phyloP scores from a whole-genome alignment of 2,888 invertebrate genomes.

The Chymomyza caudatula region DNA sequence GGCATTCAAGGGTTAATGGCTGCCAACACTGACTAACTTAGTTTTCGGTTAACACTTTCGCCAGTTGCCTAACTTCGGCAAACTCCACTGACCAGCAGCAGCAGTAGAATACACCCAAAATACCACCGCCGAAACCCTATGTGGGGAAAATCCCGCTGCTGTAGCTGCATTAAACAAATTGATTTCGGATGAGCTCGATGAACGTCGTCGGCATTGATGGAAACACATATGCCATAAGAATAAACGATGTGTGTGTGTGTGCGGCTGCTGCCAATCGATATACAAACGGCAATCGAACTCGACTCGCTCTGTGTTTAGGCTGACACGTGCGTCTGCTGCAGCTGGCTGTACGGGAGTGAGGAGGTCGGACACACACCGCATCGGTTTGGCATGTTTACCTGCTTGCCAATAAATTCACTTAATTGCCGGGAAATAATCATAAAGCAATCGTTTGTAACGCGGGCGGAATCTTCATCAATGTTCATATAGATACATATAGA shows the following conservation, averaged over 20 bases:
- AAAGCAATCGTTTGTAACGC: slow-evolving; percentile 74
- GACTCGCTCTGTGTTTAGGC: not conserved
- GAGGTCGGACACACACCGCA: slow-evolving; percentile 12
- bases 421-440: slow-evolving; percentile 77
- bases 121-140: not conserved
- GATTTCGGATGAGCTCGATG: slow-evolving; percentile 64
- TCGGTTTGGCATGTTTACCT: slow-evolving; percentile 56
- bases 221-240: slow-evolving; percentile 36
- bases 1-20: slow-evolving; percentile 34
- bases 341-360: not conserved
- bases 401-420: slow-evolving; percentile 74
- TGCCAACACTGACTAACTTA: slow-evolving; percentile 35
- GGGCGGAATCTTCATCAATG: slow-evolving; percentile 12
- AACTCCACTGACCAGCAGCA: slow-evolving; percentile 8
- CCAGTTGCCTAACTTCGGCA: not conserved
- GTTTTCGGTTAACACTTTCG: slow-evolving; percentile 59
- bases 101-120: not conserved
- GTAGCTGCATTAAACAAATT: slow-evolving; percentile 65
- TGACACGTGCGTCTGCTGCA: not conserved
- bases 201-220: slow-evolving; percentile 57
- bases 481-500: not conserved
- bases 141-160: slow-evolving; percentile 6
- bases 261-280: slow-evolving; percentile 58
- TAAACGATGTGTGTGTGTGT: slow-evolving; percentile 25
- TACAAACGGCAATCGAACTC: too few species aligned